phyloP scores from a whole-genome alignment of 2,888 invertebrate genomes.

The Acanthococcus lagerstroemiae region DNA sequence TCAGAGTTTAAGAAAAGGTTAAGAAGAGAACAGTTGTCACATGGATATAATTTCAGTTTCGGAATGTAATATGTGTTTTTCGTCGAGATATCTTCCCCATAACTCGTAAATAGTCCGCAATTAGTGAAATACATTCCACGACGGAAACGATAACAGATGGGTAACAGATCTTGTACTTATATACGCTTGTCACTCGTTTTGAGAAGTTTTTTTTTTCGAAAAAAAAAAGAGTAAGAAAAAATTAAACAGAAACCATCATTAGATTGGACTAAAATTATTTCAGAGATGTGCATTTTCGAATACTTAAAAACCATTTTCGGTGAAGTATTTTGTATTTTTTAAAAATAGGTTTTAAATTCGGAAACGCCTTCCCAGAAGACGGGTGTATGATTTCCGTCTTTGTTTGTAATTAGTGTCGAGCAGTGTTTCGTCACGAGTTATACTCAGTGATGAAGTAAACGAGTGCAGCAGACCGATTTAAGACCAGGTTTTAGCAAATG shows the following conservation, averaged over 20 bases:
- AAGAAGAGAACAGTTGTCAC: constrained; percentile 19
- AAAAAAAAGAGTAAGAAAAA: background rate
- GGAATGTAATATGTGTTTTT: background rate
- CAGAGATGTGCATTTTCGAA: no score
- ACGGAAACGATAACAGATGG: constrained; percentile 30
- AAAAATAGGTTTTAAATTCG: no score
- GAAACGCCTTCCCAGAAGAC: no score
- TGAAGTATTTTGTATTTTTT: no score
- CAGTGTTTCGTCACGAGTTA: no score
- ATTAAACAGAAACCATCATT: background rate
- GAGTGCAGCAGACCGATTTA: no score
- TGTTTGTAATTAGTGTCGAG: no score
- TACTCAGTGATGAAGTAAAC: no score
- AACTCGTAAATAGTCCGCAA: constrained; percentile 23
- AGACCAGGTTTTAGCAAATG: no score
- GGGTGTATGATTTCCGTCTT: no score
- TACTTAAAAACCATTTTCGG: no score
- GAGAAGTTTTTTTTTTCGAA: background rate
- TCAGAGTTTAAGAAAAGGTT: constrained; percentile 23
- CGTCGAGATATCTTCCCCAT: background rate
- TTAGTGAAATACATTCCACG: constrained; percentile 15
- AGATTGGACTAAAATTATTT: no score
- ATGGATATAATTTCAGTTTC: constrained; percentile 9
- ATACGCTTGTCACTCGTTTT: constrained; percentile 25
- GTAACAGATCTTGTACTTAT: constrained; percentile 17